Evolutionary conservation across 2,797 vertebrate species (phyloP), one percentile per base, ranked within the genome.

Genomic region (Malacoraja senta): DNA sequence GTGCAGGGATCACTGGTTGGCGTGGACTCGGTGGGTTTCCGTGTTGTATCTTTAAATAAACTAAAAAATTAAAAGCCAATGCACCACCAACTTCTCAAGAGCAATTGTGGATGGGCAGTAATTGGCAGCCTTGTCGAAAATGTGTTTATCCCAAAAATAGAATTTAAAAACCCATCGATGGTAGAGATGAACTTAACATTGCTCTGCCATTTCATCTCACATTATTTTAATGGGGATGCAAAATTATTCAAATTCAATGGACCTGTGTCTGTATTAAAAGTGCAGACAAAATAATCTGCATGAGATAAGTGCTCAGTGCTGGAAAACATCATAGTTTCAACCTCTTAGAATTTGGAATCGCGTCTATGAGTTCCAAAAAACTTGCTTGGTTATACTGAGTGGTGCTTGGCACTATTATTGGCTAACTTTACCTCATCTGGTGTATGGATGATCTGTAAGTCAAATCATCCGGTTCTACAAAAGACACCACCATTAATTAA

Each of bases 371-470:
- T 86, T 58, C 13, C 61, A 2, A 19, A 61, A 65, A 0, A 32
- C 24, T 32, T 15, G 84, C 58, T 68, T 8, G 3, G 17, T 68
- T 35, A 68, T 35, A 21, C n/a, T 68, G 61, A 61, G 26, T 4
- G n/a, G 58, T 4, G 26, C 83, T 32, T 63, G 13, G 8, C 13
- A 32, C 17, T 84, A 84, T 53, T 61, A 26, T 12, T 63, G 29
- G 12, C 61, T 86, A 86, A 86, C 63, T 32, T n/a, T 29, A 86
- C 15, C 63, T 68, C 84, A 88, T 88, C 84, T 88, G 63, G 21
- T 65, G 29, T 88, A 65, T 35, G 17, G 58, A 68, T 35, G 35
- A 65, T 68, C 1, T 8, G 35, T 21, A 88, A 12, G n/a, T 17
- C 15, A 78, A 78, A 17, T 9, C 15, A 88, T 68, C n/a, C 61